These are phyloP conservation scores for Brachypteracias leptosomus DNA, from an alignment of 2,113 vertebrate genomes.

Conservation along the genomic window DNA sequence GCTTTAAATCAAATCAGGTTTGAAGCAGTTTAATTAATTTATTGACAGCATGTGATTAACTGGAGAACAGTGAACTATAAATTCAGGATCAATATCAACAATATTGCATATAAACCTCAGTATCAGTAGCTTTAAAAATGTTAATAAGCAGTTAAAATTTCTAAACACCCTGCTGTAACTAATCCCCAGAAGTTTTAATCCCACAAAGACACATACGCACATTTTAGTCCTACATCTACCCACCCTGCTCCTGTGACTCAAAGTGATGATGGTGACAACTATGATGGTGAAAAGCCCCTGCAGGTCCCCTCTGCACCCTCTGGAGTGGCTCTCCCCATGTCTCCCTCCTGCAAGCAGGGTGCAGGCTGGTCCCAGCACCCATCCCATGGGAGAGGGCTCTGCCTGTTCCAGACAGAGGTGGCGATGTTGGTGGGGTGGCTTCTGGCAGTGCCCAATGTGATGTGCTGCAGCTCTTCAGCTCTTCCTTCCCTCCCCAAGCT, in stretches of 20 bases:
- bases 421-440: fast-evolving
- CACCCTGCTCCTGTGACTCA: not conserved
- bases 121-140: not conserved
- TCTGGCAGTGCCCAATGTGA: not conserved
- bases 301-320: not conserved
- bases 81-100: not conserved
- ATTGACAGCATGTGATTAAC: not conserved
- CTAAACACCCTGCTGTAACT: not conserved
- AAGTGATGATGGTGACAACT: fast-evolving
- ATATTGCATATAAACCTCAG: not conserved
- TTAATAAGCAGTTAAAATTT: not conserved
- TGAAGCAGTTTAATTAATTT: not conserved
- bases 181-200: not conserved
- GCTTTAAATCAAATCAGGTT: not conserved
- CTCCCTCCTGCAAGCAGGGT: too few species aligned
- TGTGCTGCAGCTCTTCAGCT: not conserved
- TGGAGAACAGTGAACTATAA: not conserved
- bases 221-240: not conserved
- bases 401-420: fast-evolving
- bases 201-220: not conserved
- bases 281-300: not conserved
- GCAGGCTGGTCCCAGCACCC: too few species aligned
- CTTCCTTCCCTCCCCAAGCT: not conserved
- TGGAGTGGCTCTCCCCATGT: too few species aligned
- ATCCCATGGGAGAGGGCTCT: not conserved